A percentile compares a stretch with the other conserved stretches of the same genome.
Conservation (phyloP, 2,888 invertebrate species). For the Latrodectus elegans region DNA sequence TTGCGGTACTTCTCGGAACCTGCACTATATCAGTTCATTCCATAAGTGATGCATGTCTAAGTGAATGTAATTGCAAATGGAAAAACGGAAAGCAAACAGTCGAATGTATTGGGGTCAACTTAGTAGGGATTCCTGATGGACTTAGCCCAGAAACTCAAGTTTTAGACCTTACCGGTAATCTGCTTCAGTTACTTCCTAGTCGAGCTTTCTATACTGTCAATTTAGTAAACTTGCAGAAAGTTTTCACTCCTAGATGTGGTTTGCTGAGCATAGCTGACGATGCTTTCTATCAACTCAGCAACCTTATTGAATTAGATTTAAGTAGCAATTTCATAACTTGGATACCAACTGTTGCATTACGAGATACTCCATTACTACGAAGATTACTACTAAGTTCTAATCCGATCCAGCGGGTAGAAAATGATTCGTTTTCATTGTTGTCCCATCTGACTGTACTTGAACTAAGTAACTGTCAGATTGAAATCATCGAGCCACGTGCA, state of each 20-base stretch:
- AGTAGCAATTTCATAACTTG: conserved; percentile 69
- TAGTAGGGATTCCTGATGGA: conserved; percentile 68
- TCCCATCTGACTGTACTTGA: conserved; percentile 69
- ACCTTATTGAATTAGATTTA: conserved; percentile 71
- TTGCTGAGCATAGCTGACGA: conserved; percentile 68
- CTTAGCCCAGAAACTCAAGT: conserved; percentile 70
- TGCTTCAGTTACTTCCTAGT: conserved; percentile 63
- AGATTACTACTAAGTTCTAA: conserved; percentile 70
- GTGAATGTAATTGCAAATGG: conserved; percentile 71
- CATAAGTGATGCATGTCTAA: conserved; percentile 59
- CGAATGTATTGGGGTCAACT: conserved; percentile 69
- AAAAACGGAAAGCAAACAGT: conserved; percentile 71
- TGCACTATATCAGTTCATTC: conserved; percentile 34
- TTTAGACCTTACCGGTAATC: conserved; percentile 70
- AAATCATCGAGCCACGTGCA: conserved; percentile 69
- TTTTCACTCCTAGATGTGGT: conserved; percentile 68
- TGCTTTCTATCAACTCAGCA: conserved; percentile 70
- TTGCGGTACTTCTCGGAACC: conserved; percentile 18
- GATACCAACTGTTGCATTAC: conserved; percentile 70
- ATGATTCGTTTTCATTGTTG: conserved; percentile 69
- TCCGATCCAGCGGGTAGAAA: conserved; percentile 69
- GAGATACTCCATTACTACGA: conserved; percentile 68
- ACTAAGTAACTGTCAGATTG: conserved; percentile 69
- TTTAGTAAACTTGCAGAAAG: conserved; percentile 70
- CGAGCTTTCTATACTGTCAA: conserved; percentile 69